phyloP scores from a whole-genome alignment of 2,888 invertebrate species.

The Lasioglossum zephyrum region DNA sequence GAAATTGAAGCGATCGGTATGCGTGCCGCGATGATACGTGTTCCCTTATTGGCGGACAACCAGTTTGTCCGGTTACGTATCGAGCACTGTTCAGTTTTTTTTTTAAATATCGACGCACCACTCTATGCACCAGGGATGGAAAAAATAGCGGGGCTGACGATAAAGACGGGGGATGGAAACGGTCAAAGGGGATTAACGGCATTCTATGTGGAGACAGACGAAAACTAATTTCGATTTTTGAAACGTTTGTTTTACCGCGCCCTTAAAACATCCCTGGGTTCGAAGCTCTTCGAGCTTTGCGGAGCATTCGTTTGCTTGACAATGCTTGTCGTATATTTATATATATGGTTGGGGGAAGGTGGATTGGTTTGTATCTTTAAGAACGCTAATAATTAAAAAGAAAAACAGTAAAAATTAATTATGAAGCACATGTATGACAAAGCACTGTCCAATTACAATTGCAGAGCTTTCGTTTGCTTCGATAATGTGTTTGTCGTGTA shows the following conservation, averaged over 20 bases:
- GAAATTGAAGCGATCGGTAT: constrained; percentile 70
- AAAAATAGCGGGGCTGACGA: background rate
- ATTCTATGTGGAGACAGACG: background rate
- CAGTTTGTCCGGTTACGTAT: constrained; percentile 1
- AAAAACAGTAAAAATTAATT: too few relatives aligned
- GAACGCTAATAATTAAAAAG: too few relatives aligned
- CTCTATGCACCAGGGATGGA: background rate
- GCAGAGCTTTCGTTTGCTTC: background rate
- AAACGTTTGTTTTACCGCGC: background rate
- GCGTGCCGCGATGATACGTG: constrained; percentile 43
- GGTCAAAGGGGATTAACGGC: constrained; percentile 2
- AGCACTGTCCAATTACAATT: background rate
- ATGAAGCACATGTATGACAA: too few relatives aligned
- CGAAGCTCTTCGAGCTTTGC: background rate
- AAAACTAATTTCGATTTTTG: background rate
- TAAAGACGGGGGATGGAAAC: background rate
- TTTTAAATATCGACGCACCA: constrained; percentile 36
- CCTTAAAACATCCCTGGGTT: background rate
- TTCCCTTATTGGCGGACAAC: constrained; percentile 53
- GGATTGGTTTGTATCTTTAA: too few relatives aligned
- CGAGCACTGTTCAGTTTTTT: constrained; percentile 26
- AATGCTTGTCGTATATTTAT: background rate
- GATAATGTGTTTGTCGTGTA: too few relatives aligned
- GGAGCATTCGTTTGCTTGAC: background rate
- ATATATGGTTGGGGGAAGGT: too few relatives aligned